Conservation (phyloP, 2,888 invertebrate species). For the Nineta flava region DNA sequence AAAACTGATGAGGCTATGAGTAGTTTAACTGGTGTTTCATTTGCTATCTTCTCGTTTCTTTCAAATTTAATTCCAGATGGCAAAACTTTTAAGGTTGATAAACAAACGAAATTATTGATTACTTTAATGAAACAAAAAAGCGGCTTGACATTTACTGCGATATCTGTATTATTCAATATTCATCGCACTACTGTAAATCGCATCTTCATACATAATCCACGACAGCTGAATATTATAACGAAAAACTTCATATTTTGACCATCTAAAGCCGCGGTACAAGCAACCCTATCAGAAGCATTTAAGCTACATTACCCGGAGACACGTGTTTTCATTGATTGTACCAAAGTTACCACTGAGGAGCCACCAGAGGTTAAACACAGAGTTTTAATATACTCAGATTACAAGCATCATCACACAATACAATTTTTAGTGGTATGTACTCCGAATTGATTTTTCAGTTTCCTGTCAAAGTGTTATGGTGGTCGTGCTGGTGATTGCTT, state of each 20-base stretch:
- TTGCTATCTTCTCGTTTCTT: slow-evolving; percentile 10
- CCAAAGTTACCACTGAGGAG: slow-evolving; percentile 3
- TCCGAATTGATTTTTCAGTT: slow-evolving; percentile 5
- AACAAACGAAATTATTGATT: slow-evolving; percentile 11
- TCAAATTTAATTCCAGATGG: slow-evolving; percentile 9
- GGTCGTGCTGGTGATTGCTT: slow-evolving; percentile 5
- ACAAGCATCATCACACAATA: slow-evolving; percentile 5
- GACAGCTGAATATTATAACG: too few relatives aligned
- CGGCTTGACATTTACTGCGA: slow-evolving; percentile 8
- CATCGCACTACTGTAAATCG: slow-evolving; percentile 8
- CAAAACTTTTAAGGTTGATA: slow-evolving; percentile 6
- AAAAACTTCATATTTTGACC: slow-evolving; percentile 6
- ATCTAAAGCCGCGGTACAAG: slow-evolving; percentile 2
- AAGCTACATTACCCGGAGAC: slow-evolving; percentile 2
- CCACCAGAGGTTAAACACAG: slow-evolving; percentile 3
- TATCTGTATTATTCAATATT: slow-evolving; percentile 9
- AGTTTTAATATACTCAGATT: slow-evolving; percentile 6
- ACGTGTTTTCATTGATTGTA: slow-evolving; percentile 8
- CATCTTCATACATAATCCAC: slow-evolving; percentile 6
- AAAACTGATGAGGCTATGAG: slow-evolving; percentile 8
- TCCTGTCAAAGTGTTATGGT: slow-evolving; percentile 6
- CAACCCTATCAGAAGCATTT: slow-evolving; percentile 2
- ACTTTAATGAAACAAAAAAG: slow-evolving; percentile 13
- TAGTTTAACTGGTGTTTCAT: slow-evolving; percentile 10
- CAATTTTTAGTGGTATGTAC: slow-evolving; percentile 8